These are phyloP conservation scores for Euplexia lucipara DNA, from an alignment of 2,888 invertebrate genomes.

Conservation along the genomic window DNA sequence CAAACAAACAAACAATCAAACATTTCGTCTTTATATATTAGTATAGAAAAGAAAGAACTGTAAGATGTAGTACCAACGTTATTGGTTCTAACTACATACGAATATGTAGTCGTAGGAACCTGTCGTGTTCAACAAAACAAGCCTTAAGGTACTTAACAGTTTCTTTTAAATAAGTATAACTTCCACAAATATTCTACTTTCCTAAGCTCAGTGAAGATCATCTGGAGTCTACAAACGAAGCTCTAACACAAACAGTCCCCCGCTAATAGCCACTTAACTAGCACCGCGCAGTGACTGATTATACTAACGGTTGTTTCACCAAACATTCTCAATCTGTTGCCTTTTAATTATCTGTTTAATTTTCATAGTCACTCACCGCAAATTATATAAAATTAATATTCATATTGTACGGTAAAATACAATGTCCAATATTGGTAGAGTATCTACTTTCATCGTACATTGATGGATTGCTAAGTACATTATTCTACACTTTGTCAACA, in stretches of 20 bases:
- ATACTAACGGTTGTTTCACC: conserved; percentile 18
- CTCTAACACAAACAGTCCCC: conserved; percentile 24
- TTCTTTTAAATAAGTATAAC: background rate
- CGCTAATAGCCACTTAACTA: conserved; percentile 40
- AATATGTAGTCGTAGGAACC: background rate
- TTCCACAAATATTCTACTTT: background rate
- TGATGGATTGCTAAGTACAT: conserved; percentile 35
- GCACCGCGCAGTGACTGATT: conserved; percentile 21
- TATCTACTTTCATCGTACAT: conserved; percentile 21
- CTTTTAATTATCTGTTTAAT: conserved; percentile 45
- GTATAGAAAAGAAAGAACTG: too few relatives aligned
- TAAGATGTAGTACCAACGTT: too few relatives aligned
- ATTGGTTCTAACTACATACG: too few relatives aligned
- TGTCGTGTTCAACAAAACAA: background rate
- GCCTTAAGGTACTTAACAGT: background rate
- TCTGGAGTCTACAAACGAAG: conserved; percentile 14
- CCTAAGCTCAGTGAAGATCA: background rate
- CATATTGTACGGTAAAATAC: conserved; percentile 49
- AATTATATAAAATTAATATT: conserved; percentile 72
- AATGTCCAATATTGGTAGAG: conserved; percentile 21
- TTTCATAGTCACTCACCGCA: conserved; percentile 50
- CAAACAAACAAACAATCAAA: too few relatives aligned
- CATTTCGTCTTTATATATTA: too few relatives aligned
- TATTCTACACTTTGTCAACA: conserved; percentile 17
- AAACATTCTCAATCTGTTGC: conserved; percentile 51